Base-by-base conservation (phyloP, 2,113 vertebrate genomes). In the Pogonocichla stellata region DNA sequence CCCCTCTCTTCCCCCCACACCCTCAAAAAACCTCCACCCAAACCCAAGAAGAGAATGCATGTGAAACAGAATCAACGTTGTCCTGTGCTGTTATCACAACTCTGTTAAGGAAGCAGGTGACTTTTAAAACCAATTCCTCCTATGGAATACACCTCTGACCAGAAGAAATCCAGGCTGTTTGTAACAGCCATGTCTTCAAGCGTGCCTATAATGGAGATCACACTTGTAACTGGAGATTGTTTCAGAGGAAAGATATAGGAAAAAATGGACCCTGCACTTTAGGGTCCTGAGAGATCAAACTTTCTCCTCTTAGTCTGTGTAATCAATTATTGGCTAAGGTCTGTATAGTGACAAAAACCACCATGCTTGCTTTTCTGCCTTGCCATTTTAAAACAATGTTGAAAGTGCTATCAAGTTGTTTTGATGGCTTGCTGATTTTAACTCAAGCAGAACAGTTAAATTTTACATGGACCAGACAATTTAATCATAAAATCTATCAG, bases 1-100 rank as follows among this genome's bases (percentile, higher is more conserved):
- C 22, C 8, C 4, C 17, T 53, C 13, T 40, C 31, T 26, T 8
- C 4, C 6, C 4, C 19, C 22, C 19, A 57, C 0, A 0, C 3
- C 31, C 2, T 23, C 4, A 19, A 69, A 65, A 14, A 67, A 64
- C 23, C 1, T 7, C 2, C 15, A 19, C 23, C 14, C 24, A 50
- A 92, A 87, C 33, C 4, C 7, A 78, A 53, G 28, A 33, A 64
- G 16, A 19, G 6, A 84, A n/a, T 36, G 8, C 18, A 25, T 5
- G 36, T 60, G n/a, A 71, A 71, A 82, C 6, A 20, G 10, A 54
- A 73, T 13, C 62, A 62, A 29, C 3, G 2, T 38, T 33, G n/a
- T 50, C 9, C 17, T 71, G 1, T 23, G 14, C 31, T 66, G 14
- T 11, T 62, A 43, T 60, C 5, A n/a, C 65, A n/a, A 5, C 17